These are phyloP conservation scores for Thalassaphorura encarpata DNA, from an alignment of 1,140 invertebrate species.

Conservation along the genomic window DNA sequence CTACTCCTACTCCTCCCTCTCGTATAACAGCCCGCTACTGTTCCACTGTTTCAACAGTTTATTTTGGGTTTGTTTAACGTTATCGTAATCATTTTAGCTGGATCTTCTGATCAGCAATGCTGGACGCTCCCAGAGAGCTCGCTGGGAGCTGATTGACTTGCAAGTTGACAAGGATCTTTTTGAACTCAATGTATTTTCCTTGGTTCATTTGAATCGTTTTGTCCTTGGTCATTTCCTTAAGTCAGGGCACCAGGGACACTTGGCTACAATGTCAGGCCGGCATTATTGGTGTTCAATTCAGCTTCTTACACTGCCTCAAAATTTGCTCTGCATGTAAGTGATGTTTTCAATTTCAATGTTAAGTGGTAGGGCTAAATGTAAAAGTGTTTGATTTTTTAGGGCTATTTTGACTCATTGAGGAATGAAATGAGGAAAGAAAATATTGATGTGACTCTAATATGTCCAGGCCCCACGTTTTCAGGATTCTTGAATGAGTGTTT, in stretches of 20 bases:
- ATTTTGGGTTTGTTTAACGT: too few species aligned
- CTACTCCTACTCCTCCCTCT: too few species aligned
- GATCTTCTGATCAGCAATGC: slow-evolving; percentile 75
- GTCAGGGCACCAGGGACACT: slow-evolving; percentile 50
- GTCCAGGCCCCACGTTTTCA: slow-evolving; percentile 64
- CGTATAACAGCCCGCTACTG: too few species aligned
- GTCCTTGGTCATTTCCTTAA: slow-evolving; percentile 55
- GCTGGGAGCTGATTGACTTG: slow-evolving; percentile 63
- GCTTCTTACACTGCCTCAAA: slow-evolving; percentile 68
- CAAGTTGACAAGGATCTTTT: slow-evolving; percentile 66
- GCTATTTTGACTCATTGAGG: slow-evolving; percentile 55
- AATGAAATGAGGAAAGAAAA: slow-evolving; percentile 51
- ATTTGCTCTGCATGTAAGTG: slow-evolving; percentile 64
- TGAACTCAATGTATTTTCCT: slow-evolving; percentile 69
- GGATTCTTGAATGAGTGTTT: slow-evolving; percentile 60
- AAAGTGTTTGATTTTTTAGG: slow-evolving; percentile 49
- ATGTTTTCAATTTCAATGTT: too few species aligned
- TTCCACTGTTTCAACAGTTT: too few species aligned
- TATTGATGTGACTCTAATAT: slow-evolving; percentile 58
- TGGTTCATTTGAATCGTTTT: slow-evolving; percentile 57
- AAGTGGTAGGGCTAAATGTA: slow-evolving; percentile 4
- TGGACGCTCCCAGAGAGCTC: slow-evolving; percentile 64
- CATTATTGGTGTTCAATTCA: slow-evolving; percentile 55
- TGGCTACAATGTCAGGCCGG: slow-evolving; percentile 63
- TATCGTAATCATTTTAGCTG: slow-evolving; percentile 42